Percentiles rank a stretch among this genome's conserved stretches.
Conservation (phyloP, 2,113 vertebrate species). For the Aspidoscelis tigris region DNA sequence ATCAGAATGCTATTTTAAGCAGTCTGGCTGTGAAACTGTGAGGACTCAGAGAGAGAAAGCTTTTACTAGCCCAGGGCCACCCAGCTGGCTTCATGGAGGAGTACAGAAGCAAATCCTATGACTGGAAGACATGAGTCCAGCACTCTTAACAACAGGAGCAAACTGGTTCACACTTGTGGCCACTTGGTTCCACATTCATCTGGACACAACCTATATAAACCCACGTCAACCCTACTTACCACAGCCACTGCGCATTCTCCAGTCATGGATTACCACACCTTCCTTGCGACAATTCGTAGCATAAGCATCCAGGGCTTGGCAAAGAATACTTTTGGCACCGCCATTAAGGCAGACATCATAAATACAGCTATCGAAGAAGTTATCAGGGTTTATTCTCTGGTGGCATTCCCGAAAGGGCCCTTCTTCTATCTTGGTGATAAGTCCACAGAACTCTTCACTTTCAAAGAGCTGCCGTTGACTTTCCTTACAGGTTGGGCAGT, state of each 20-base stretch:
- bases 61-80: too few relatives aligned
- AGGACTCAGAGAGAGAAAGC: too few relatives aligned
- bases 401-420: constrained; percentile 74
- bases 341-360: constrained; percentile 75
- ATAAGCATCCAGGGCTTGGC: constrained; percentile 71
- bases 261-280: constrained; percentile 65
- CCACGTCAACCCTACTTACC: constrained; percentile 61
- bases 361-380: constrained; percentile 73
- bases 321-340: constrained; percentile 64
- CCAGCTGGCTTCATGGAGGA: too few relatives aligned
- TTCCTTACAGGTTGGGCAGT: constrained; percentile 68
- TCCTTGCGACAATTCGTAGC: constrained; percentile 62
- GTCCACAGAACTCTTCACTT: constrained; percentile 69
- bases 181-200: too few relatives aligned
- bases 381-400: constrained; percentile 51
- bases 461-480: constrained; percentile 40
- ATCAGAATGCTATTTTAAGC: too few relatives aligned
- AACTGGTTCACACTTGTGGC: too few relatives aligned
- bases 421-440: constrained; percentile 37
- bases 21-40: too few relatives aligned
- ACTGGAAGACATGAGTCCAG: too few relatives aligned
- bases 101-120: too few relatives aligned
- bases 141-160: too few relatives aligned
- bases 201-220: too few relatives aligned
- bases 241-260: constrained; percentile 71